Base-by-base conservation (phyloP, 2,113 vertebrate genomes). In the Hyperopisus bebe region DNA sequence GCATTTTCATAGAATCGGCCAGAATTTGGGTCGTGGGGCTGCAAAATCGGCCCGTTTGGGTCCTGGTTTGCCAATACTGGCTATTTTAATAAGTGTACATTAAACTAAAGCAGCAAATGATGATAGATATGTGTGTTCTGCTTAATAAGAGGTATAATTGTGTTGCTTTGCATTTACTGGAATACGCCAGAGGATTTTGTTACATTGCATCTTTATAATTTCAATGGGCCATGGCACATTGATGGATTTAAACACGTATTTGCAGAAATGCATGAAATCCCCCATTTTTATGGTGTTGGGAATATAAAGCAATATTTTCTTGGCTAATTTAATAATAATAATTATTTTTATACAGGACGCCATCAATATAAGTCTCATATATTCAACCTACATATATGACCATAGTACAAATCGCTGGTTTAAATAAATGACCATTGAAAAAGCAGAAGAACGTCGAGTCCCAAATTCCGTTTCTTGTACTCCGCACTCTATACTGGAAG, bases 401-500 rank as follows among this genome's bases (percentile, higher is more conserved):
- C 94, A 95, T 80, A 70, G 90, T 90, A 90, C 93, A 94, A 93
- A 95, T 93, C 94, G 94, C 92, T 94, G 95, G 94, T 91, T 93
- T 62, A 83, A 74, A 74, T 74, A 4, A 82, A 90, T 87, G 91
- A 92, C 58, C 94, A 90, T 91, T 92, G 92, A 92, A 90, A 93
- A 92, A 91, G 94, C 92, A 95, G 93, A 89, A 90, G 93, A 92
- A 92, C 90, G 89, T 94, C 94, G 93, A 94, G 94, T 95, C 93
- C 88, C 88, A 53, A 91, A 27, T 90, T 87, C 88, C 92, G 91
- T 91, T 93, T 92, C 89, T 86, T 91, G 93, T 91, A 84, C 91
- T 74, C 53, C 74, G 92, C 92, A 93, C 95, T 96, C 96, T 95
- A 92, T 95, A 93, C 95, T 96, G 96, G 95, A 95, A 91, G 90